Percentiles rank a stretch among this genome's conserved stretches.
These are phyloP conservation scores for Cynoglossus semilaevis DNA, from an alignment of 2,113 vertebrate species.

Conservation along the genomic window DNA sequence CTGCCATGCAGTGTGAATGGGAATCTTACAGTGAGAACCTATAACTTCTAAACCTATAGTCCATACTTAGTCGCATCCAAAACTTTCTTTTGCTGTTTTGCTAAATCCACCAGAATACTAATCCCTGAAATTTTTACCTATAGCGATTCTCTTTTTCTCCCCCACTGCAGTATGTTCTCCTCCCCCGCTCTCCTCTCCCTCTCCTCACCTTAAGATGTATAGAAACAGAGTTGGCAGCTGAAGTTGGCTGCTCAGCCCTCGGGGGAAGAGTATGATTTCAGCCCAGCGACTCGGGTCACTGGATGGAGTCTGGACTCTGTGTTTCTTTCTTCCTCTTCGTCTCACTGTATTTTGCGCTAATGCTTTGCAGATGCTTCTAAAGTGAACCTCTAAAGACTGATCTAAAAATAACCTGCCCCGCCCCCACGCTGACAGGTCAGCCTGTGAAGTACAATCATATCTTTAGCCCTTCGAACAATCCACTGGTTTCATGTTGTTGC, in stretches of 20 bases:
- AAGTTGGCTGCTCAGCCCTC: constrained; percentile 28
- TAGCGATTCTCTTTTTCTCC: too few relatives aligned
- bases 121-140: too few relatives aligned
- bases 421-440: background rate
- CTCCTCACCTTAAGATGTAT: constrained; percentile 15
- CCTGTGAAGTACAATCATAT: constrained; percentile 9
- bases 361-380: constrained; percentile 60
- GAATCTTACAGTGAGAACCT: too few relatives aligned
- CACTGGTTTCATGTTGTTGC: background rate
- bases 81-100: too few relatives aligned
- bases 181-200: constrained; percentile 16
- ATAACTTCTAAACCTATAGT: too few relatives aligned
- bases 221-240: constrained; percentile 42
- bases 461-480: too few relatives aligned
- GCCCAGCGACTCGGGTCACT: constrained; percentile 50
- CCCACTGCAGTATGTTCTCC: constrained; percentile 7
- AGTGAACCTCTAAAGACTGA: constrained; percentile 24
- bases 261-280: constrained; percentile 60
- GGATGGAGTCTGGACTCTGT: constrained; percentile 30
- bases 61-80: too few relatives aligned
- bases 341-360: constrained; percentile 30
- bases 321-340: constrained; percentile 29
- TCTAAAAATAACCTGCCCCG: constrained; percentile 34
- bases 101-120: too few relatives aligned
- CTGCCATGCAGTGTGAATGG: too few relatives aligned